Percentiles rank a stretch among this genome's conserved stretches.
Evolutionary conservation across 2,888 invertebrate species (phyloP).

Genomic region (Rhogogaster chlorosoma): DNA sequence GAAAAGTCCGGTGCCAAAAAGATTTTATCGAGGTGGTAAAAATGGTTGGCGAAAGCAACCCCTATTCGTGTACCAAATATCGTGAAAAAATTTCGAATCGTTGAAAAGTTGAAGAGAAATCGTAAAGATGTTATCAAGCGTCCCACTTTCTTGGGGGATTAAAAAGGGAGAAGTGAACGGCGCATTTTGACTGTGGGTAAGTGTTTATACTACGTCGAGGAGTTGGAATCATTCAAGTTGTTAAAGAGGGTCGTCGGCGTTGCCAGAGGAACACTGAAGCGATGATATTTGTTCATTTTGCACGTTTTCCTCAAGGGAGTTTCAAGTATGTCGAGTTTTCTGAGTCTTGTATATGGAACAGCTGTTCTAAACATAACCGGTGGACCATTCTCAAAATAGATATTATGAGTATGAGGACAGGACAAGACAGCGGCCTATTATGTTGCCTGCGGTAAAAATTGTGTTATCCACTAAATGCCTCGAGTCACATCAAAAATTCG

Average conservation of each 20-base stretch:
- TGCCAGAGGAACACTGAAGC: background rate
- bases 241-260: background rate
- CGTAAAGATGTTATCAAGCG: background rate
- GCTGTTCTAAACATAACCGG: conserved; percentile 75
- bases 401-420: conserved; percentile 78
- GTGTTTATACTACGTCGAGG: background rate
- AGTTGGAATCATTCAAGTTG: conserved; percentile 19
- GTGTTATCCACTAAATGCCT: conserved; percentile 24
- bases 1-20: background rate
- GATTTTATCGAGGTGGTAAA: background rate
- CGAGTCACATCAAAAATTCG: background rate
- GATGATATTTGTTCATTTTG: conserved; percentile 65
- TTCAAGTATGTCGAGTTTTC: conserved; percentile 46
- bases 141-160: background rate
- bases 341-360: conserved; percentile 75
- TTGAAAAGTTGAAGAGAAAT: background rate
- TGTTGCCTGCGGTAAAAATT: conserved; percentile 59
- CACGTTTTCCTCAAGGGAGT: conserved; percentile 68
- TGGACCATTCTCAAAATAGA: conserved; percentile 77
- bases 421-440: conserved; percentile 73
- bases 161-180: background rate
- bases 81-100: background rate
- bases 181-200: background rate
- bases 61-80: background rate
- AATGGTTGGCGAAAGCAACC: background rate